Conservation (phyloP, 2,888 invertebrate species). For the Epinotia nisella region DNA sequence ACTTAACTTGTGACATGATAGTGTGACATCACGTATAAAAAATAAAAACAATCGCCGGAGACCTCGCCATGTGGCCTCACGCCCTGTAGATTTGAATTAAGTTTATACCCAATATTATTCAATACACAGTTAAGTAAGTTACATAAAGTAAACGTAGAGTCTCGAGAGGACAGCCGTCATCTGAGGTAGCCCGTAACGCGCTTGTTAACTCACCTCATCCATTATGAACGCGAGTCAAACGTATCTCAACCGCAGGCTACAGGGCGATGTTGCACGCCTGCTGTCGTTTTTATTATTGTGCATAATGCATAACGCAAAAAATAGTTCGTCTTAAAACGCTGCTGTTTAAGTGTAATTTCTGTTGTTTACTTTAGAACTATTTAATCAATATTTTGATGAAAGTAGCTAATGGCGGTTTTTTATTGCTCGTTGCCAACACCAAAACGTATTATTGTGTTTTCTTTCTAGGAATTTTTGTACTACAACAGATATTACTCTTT, state of each 20-base stretch:
- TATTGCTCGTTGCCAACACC: too few relatives aligned
- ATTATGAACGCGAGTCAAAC: slow-evolving; percentile 82
- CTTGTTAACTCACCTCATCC: slow-evolving; percentile 83
- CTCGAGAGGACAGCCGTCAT: slow-evolving; percentile 61
- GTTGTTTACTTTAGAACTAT: too few relatives aligned
- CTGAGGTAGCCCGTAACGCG: slow-evolving; percentile 66
- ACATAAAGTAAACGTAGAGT: slow-evolving; percentile 47
- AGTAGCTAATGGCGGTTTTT: too few relatives aligned
- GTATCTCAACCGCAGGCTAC: slow-evolving; percentile 60
- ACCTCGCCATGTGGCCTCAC: neutral
- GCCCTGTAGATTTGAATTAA: neutral
- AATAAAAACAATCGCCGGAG: neutral
- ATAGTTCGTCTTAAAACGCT: too few relatives aligned
- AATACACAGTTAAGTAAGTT: slow-evolving; percentile 50
- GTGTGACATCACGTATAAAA: neutral
- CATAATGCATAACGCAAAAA: neutral
- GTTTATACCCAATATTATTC: neutral
- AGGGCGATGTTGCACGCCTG: slow-evolving; percentile 54
- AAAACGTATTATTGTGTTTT: too few relatives aligned
- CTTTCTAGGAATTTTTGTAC: too few relatives aligned
- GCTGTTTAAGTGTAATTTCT: too few relatives aligned
- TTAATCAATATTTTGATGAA: too few relatives aligned
- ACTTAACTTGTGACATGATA: neutral
- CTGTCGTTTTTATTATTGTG: neutral
- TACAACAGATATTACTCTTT: too few relatives aligned